phyloP scores from a whole-genome alignment of 1,140 invertebrate species.

The Diabrotica undecimpunctata region DNA sequence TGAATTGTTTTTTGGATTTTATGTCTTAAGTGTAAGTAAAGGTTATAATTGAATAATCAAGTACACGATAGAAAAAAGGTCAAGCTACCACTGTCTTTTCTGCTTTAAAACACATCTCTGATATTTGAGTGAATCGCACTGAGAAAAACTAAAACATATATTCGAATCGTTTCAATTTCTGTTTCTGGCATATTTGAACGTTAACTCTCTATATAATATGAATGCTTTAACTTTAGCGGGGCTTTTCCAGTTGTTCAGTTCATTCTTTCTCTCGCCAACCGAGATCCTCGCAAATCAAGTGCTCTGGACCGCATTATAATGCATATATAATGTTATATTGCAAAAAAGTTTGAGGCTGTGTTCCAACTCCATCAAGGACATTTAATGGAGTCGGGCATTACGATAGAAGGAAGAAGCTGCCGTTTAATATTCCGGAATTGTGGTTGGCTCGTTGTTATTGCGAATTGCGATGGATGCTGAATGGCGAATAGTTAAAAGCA shows the following conservation, averaged over 20 bases:
- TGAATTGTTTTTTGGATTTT: too few relatives aligned
- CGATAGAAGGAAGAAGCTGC: background rate
- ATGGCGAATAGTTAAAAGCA: background rate
- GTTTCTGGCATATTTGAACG: constrained; percentile 47
- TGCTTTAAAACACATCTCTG: constrained; percentile 24
- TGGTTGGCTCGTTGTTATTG: background rate
- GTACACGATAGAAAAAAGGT: background rate
- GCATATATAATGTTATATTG: constrained; percentile 49
- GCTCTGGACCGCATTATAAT: constrained; percentile 44
- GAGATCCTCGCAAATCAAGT: constrained; percentile 22
- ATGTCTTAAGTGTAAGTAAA: too few relatives aligned
- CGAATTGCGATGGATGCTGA: background rate
- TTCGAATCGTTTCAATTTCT: constrained; percentile 48
- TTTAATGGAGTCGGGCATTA: constrained; percentile 8
- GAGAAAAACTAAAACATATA: constrained; percentile 47
- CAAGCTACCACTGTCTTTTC: background rate
- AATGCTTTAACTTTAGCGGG: constrained; percentile 46
- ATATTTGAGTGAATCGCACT: constrained; percentile 23
- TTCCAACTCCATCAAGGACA: constrained; percentile 17
- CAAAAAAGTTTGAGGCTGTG: constrained; percentile 42
- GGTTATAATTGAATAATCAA: too few relatives aligned
- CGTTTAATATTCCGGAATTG: background rate
- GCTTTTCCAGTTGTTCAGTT: constrained; percentile 37
- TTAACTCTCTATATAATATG: constrained; percentile 49
- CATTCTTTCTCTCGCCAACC: constrained; percentile 31